phyloP scores from a whole-genome alignment of 2,113 vertebrate genomes.

The Dipodomys stephensi region DNA sequence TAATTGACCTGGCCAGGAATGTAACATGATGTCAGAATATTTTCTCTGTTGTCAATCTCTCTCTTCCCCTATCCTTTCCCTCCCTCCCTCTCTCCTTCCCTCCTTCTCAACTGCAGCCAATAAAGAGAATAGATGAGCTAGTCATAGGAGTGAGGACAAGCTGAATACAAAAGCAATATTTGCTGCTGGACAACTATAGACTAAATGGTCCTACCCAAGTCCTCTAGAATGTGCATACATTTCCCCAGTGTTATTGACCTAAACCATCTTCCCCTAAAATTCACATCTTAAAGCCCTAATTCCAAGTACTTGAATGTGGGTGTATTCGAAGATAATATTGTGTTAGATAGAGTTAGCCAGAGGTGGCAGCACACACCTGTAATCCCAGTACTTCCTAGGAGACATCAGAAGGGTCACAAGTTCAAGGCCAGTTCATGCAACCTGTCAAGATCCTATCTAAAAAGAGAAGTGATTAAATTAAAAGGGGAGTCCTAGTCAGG shows the following conservation, averaged over 20 bases:
- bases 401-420: not conserved
- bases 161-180: rapidly evolving
- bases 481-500: not conserved
- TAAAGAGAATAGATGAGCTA: not conserved
- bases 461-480: not conserved
- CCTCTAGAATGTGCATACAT: not conserved
- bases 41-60: no score
- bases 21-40: not conserved
- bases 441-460: not conserved
- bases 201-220: not conserved
- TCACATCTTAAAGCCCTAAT: not conserved
- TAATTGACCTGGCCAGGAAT: no score
- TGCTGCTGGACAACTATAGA: not conserved
- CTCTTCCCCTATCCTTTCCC: no score
- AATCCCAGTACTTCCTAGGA: not conserved
- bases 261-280: not conserved
- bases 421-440: not conserved
- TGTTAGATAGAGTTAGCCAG: not conserved
- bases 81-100: no score
- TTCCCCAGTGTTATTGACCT: not conserved
- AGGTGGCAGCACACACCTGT: not conserved
- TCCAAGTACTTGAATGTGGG: not conserved
- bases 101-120: not conserved
- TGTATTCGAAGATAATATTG: not conserved
- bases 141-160: not conserved